These are phyloP conservation scores for Linepithema humile DNA, from an alignment of 1,140 invertebrate genomes.

Conservation along the genomic window DNA sequence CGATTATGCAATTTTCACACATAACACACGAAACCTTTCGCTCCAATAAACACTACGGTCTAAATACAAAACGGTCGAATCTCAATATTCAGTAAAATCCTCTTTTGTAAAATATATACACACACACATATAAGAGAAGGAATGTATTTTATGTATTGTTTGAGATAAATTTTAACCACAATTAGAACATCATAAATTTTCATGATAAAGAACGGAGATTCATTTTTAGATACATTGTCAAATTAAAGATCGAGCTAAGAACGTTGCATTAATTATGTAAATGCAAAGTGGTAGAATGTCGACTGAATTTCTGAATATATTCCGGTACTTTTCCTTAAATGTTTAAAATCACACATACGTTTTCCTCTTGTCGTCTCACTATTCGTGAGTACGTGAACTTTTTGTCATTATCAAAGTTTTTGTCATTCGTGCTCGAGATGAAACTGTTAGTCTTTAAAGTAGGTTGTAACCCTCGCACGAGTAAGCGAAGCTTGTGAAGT, in stretches of 20 bases:
- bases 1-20: no score
- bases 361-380: neutral
- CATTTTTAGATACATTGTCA: neutral
- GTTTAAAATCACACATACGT: neutral
- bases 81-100: no score
- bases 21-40: no score
- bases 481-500: conserved; percentile 45
- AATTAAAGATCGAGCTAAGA: neutral
- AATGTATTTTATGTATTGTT: no score
- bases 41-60: no score
- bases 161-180: no score
- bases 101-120: no score
- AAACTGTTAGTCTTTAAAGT: conserved; percentile 61
- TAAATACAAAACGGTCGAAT: neutral
- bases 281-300: neutral
- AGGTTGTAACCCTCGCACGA: conserved; percentile 53
- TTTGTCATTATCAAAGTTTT: conserved; percentile 57
- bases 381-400: neutral
- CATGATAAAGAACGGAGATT: neutral
- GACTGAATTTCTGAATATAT: neutral
- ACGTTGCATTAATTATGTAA: neutral
- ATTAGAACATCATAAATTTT: neutral
- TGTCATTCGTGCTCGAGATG: conserved; percentile 33
- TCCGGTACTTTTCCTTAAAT: neutral
- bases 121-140: no score